Base-by-base conservation (phyloP, 2,797 vertebrate species). In the Acanthurus lineatus region DNA sequence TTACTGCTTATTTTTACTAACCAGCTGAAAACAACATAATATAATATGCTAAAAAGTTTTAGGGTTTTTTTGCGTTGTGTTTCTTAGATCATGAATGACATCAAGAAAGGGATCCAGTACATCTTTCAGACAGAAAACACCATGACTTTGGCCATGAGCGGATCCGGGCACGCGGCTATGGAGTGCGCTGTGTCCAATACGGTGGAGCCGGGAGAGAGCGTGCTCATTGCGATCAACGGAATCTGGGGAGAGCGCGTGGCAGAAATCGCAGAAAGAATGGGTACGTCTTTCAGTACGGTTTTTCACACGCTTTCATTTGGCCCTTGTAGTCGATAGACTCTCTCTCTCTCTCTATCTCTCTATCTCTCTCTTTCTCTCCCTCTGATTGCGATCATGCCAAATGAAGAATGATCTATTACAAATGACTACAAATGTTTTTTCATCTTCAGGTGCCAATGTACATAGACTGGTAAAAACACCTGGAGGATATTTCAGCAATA, bases 41-140 rank as follows among this genome's bases (percentile, higher is more conserved):
- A 38, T 54, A 56, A 49, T 3, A 2, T 28, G 19, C 9, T 40
- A 5, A 51, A 56, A 1, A 0, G 6, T 4, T 32, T 32, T 32
- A 3, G 25, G 3, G 2, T 32, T 32, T 32, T 9, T 9, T 3
- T 49, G 58, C 1, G 16, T 32, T 80, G 14, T 11, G 17, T 49
- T 35, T 85, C 70, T 53, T 9, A 99, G 98, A 96, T 99, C 67
- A 99, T 99, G 98, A 96, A 97, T 0, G 97, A 99, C 69, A 97
- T 99, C 83, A 98, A 98, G 86, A 89, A 92, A 0, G 98, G 98
- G 48, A 96, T 99, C 90, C 97, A 96, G 92, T 99, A 99, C 0
- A 93, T 93, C 51, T 98, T 99, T 84, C 98, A 99, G 94, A 99
- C 98, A 0, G 89, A 75, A 74, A 99, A 98, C 90, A 90, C 79